These are phyloP conservation scores for Anisognathus igniventris DNA, from an alignment of 2,797 vertebrate species.

Conservation along the genomic window DNA sequence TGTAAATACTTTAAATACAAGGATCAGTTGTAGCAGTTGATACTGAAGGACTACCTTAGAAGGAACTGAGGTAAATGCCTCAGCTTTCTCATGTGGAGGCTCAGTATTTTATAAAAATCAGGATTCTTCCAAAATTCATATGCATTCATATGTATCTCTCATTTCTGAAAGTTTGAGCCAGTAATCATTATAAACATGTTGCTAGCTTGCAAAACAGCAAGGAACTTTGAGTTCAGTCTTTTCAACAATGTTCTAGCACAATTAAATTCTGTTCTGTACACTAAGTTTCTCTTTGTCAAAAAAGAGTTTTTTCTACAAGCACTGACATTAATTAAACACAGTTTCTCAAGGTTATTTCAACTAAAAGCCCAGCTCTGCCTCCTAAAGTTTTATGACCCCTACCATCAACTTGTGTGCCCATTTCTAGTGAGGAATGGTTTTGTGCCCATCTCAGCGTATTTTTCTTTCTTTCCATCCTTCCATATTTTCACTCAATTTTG, in stretches of 20 bases:
- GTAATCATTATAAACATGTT: neutral
- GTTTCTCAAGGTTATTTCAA: neutral
- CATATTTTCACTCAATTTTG: neutral
- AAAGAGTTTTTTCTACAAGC: neutral
- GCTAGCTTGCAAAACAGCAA: neutral
- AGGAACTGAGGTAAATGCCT: neutral
- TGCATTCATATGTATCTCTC: neutral
- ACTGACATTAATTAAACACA: neutral
- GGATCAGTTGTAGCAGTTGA: neutral
- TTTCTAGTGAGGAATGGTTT: neutral
- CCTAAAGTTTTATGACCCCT: neutral
- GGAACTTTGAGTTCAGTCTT: neutral
- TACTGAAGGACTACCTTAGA: neutral
- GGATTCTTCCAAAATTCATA: neutral
- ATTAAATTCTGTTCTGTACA: neutral
- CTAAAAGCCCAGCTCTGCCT: neutral
- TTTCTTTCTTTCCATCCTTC: neutral
- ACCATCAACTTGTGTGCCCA: rapidly evolving
- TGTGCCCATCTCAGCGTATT: neutral
- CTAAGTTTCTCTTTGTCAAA: neutral
- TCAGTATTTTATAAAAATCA: neutral
- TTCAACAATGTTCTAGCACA: neutral
- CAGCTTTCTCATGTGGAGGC: neutral
- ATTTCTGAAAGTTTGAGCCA: neutral
- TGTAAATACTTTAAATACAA: neutral